Percentiles rank a stretch among this genome's conserved stretches.
Conservation (phyloP, 1,140 invertebrate genomes). For the Drosophila pachea region DNA sequence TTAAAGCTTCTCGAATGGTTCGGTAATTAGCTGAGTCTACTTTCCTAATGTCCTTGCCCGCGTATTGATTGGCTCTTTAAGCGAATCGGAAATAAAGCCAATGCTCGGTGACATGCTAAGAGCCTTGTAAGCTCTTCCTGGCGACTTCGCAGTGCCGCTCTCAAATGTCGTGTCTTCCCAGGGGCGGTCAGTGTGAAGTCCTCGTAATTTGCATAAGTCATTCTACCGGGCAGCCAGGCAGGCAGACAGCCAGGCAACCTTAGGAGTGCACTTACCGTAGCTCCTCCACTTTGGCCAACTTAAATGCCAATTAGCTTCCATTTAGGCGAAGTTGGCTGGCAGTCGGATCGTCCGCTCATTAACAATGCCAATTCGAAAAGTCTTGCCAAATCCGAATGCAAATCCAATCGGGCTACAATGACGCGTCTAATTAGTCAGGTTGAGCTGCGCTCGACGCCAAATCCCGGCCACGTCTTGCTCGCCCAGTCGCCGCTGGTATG, state of each 20-base stretch:
- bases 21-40: not conserved
- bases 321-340: constrained; percentile 31
- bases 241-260: constrained; percentile 23
- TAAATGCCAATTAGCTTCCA: constrained; percentile 72
- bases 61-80: not conserved
- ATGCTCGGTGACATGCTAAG: not conserved
- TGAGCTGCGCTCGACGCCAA: constrained; percentile 34
- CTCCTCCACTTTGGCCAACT: constrained; percentile 43
- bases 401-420: constrained; percentile 72
- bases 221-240: not conserved
- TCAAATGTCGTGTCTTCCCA: constrained; percentile 21
- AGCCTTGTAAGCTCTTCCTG: constrained; percentile 4
- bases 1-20: not conserved
- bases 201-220: constrained; percentile 30
- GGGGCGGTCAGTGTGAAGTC: constrained; percentile 8
- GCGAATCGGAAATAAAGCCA: not conserved
- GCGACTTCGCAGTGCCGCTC: constrained; percentile 1
- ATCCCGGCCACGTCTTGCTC: constrained; percentile 58
- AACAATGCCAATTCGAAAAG: constrained; percentile 64
- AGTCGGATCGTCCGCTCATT: constrained; percentile 45
- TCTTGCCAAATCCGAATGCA: constrained; percentile 60
- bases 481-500: too few relatives aligned
- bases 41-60: not conserved
- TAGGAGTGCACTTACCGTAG: constrained; percentile 57
- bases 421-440: constrained; percentile 72